phyloP scores from a whole-genome alignment of 2,113 vertebrate genomes.

The Lethenteron camtschaticum region DNA sequence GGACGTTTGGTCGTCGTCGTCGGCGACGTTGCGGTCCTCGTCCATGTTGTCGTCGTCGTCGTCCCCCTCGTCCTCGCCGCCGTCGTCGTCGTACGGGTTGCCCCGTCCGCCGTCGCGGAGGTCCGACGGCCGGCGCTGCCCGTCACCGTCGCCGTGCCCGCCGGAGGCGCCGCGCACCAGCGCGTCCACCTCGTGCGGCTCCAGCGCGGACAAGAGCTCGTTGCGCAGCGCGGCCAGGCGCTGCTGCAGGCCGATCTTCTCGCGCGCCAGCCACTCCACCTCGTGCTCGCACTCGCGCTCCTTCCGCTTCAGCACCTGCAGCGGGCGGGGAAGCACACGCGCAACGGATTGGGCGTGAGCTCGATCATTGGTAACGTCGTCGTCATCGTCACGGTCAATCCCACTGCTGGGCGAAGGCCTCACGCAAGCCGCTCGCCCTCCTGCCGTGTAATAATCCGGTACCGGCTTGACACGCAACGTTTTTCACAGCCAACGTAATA shows the following conservation, averaged over 20 bases:
- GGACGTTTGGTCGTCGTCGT: constrained; percentile 2
- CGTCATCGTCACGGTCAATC: no score
- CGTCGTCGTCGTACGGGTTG: no score
- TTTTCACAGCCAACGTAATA: no score
- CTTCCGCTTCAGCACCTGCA: not conserved
- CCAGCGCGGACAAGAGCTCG: not conserved
- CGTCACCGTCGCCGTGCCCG: not conserved
- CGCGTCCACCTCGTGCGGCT: not conserved
- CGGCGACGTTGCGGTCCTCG: no score
- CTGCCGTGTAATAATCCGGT: no score
- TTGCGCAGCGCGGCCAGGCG: constrained; percentile 1
- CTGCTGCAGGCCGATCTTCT: not conserved
- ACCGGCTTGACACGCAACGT: no score
- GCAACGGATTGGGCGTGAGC: no score
- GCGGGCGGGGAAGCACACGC: not conserved
- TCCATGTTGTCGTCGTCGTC: no score
- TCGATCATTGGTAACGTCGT: no score
- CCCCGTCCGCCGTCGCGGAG: not conserved
- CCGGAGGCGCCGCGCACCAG: not conserved
- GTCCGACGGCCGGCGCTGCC: constrained; percentile 1
- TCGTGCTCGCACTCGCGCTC: constrained; percentile 5
- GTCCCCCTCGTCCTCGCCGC: no score
- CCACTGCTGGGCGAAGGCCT: no score
- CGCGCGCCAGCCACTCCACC: not conserved
- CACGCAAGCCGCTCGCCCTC: no score